Evolutionary conservation across 2,797 vertebrate species (phyloP).

Genomic region (Macropus fuliginosus): DNA sequence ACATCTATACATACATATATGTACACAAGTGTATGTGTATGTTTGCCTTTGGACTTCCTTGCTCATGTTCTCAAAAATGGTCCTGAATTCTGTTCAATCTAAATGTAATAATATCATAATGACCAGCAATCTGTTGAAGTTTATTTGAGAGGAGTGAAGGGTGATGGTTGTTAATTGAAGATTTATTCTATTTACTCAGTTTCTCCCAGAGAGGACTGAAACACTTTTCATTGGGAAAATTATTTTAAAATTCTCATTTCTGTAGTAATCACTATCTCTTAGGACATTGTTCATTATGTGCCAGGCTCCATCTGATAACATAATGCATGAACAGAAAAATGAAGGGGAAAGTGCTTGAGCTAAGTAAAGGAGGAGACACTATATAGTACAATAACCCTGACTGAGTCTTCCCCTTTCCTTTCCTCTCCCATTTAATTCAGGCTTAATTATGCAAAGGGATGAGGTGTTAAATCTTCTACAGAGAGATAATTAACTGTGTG

Average conservation of each 20-base stretch:
- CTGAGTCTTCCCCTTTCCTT: not conserved
- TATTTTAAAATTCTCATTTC: not conserved
- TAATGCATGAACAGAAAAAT: not conserved
- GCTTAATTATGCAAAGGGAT: not conserved
- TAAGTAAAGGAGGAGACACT: not conserved
- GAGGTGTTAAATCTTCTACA: not conserved
- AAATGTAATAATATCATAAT: not conserved
- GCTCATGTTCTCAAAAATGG: not conserved
- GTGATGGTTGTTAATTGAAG: not conserved
- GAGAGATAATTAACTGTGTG: not conserved
- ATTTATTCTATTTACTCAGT: not conserved
- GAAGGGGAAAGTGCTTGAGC: not conserved
- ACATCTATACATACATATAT: no score
- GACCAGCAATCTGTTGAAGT: not conserved
- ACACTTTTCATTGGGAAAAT: not conserved
- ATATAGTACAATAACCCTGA: not conserved
- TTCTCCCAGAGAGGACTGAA: not conserved
- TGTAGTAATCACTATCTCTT: not conserved
- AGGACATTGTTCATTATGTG: not conserved
- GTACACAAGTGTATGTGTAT: not conserved
- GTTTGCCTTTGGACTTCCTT: not conserved
- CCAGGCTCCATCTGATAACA: not conserved
- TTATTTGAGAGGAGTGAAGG: not conserved
- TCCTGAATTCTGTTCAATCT: not conserved
- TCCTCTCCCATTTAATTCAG: not conserved